phyloP scores from a whole-genome alignment of 2,797 vertebrate species.

The Epinephelus coioides region DNA sequence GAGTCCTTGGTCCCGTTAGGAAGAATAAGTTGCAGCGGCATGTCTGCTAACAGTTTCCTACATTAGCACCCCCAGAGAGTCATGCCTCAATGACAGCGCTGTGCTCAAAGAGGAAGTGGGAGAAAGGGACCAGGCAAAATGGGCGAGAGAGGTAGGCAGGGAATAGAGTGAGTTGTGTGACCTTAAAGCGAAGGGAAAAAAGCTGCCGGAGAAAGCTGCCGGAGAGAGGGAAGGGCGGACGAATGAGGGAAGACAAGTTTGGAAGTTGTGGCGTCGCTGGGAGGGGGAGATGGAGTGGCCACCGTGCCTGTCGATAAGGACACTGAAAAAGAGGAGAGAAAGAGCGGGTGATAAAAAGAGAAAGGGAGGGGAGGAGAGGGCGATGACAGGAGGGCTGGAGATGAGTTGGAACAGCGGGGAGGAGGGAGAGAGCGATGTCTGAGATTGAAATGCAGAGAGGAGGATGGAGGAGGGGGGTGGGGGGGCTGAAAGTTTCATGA shows the following conservation, averaged over 20 bases:
- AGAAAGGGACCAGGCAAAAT: conserved; percentile 12
- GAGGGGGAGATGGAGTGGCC: neutral
- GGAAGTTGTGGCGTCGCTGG: conserved; percentile 15
- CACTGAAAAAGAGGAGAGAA: conserved; percentile 39
- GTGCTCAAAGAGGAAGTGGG: conserved; percentile 55
- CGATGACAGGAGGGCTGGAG: conserved; percentile 34
- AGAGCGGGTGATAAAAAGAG: conserved; percentile 13
- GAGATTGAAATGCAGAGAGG: conserved; percentile 50
- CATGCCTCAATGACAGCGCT: conserved; percentile 68
- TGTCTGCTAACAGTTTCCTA: conserved; percentile 70
- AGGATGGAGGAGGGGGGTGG: neutral
- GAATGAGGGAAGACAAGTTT: conserved; percentile 48
- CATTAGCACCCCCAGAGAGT: conserved; percentile 71
- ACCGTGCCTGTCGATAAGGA: conserved; percentile 28
- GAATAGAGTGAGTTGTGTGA: conserved; percentile 53
- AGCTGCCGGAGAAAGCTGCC: conserved; percentile 26
- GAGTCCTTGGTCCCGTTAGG: conserved; percentile 54
- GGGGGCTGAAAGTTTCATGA: conserved; percentile 73
- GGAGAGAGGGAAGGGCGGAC: conserved; percentile 29
- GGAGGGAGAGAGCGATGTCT: conserved; percentile 11
- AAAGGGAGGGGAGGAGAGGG: neutral
- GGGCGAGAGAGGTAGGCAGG: neutral
- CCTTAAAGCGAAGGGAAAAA: conserved; percentile 56
- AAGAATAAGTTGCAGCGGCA: conserved; percentile 72
- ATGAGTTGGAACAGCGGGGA: conserved; percentile 26